Percentiles rank a stretch among this genome's conserved stretches.
phyloP scores from a whole-genome alignment of 2,797 vertebrate species.

The Malurus splendens region DNA sequence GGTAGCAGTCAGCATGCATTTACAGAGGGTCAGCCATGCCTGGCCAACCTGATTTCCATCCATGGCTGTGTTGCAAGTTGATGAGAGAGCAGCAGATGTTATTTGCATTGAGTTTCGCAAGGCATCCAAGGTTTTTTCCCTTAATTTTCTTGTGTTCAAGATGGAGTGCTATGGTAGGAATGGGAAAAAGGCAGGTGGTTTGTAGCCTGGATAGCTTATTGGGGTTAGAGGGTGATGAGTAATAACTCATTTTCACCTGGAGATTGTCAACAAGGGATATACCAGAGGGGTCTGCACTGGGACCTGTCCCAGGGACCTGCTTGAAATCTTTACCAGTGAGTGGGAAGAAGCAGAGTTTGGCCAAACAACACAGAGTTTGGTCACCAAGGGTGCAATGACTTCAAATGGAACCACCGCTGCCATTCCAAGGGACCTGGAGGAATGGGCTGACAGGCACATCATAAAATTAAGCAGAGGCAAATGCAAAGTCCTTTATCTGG shows the following conservation, averaged over 20 bases:
- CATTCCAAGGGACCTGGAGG: neutral
- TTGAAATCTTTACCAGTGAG: neutral
- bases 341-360: neutral
- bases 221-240: neutral
- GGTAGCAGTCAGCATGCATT: neutral
- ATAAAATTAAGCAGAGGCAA: neutral
- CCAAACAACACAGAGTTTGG: neutral
- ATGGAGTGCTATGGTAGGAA: neutral
- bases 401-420: neutral
- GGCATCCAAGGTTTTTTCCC: neutral
- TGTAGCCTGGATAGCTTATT: neutral
- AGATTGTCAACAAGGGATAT: neutral
- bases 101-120: neutral
- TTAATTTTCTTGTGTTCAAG: neutral
- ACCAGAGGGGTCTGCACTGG: neutral
- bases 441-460: neutral
- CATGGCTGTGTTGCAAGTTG: rapidly evolving
- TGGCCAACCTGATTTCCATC: neutral
- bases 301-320: neutral
- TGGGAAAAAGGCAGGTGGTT: neutral
- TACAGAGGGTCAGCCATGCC: neutral
- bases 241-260: neutral
- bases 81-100: neutral
- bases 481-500: neutral
- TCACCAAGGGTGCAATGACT: neutral